Evolutionary conservation across 2,797 vertebrate genomes (phyloP).

Genomic region (Micrastur ruficollis): DNA sequence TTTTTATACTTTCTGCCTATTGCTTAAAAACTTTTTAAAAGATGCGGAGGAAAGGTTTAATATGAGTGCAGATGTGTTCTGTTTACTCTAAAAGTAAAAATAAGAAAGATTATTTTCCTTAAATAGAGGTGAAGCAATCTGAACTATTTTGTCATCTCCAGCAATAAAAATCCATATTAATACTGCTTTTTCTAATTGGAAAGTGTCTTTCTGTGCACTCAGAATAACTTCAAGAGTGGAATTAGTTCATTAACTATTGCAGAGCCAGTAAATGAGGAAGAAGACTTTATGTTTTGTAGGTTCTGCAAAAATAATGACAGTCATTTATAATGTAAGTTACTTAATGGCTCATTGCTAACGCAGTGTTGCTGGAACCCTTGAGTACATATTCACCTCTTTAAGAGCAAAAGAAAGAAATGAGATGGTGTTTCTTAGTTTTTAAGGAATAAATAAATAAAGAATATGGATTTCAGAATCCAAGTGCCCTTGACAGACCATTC

Average conservation of each 20-base stretch:
- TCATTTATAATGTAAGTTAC: constrained; percentile 1
- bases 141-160: background rate
- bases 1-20: background rate
- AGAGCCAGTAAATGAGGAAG: background rate
- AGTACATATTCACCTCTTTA: background rate
- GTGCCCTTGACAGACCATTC: background rate
- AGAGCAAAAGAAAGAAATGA: background rate
- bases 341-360: background rate
- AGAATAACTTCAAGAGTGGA: background rate
- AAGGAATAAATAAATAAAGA: background rate
- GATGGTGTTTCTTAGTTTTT: background rate
- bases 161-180: background rate
- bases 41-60: background rate
- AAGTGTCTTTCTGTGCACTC: background rate
- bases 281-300: background rate
- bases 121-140: background rate
- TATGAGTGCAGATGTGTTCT: background rate
- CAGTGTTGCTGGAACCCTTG: background rate
- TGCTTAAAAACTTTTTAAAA: background rate
- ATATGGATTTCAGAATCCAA: background rate
- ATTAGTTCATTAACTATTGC: background rate
- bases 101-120: background rate
- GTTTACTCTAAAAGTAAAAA: constrained; percentile 12
- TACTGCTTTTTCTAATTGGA: background rate
- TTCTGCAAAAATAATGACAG: background rate